phyloP scores from a whole-genome alignment of 2,888 invertebrate genomes.

The Bellardia bayeri region DNA sequence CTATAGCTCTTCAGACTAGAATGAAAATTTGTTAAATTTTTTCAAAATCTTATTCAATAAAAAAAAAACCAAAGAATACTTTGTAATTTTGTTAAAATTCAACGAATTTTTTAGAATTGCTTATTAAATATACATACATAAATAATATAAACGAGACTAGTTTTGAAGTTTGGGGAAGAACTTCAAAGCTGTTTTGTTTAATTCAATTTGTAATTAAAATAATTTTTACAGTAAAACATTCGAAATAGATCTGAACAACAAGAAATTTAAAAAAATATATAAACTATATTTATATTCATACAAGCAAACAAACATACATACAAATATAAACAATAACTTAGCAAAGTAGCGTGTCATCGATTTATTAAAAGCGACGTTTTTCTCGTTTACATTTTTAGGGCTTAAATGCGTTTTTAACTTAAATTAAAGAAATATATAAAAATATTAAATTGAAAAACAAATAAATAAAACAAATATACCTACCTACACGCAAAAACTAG shows the following conservation, averaged over 20 bases:
- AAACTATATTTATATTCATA: constrained; percentile 36
- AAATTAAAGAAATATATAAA: constrained; percentile 32
- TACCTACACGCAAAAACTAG: constrained; percentile 46
- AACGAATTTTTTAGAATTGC: constrained; percentile 65
- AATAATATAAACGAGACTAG: constrained; percentile 79
- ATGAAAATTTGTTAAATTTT: neutral
- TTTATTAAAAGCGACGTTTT: constrained; percentile 76
- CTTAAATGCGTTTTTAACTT: constrained; percentile 67
- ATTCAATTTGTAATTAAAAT: constrained; percentile 45
- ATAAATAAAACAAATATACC: constrained; percentile 44
- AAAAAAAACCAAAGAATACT: constrained; percentile 11
- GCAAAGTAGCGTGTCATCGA: constrained; percentile 69
- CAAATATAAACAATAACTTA: constrained; percentile 54
- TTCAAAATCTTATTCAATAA: constrained; percentile 26
- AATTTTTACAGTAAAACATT: constrained; percentile 27
- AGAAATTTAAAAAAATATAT: constrained; percentile 52
- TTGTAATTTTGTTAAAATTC: constrained; percentile 63
- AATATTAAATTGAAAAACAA: constrained; percentile 38
- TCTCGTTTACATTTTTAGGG: constrained; percentile 75
- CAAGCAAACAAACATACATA: neutral
- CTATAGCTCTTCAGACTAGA: constrained; percentile 70
- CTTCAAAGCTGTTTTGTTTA: constrained; percentile 83
- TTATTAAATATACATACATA: constrained; percentile 38
- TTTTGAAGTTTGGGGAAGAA: constrained; percentile 85
- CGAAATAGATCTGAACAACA: constrained; percentile 41